Evolutionary conservation across 2,797 vertebrate genomes (phyloP).

Genomic region (Harpagifer antarcticus): DNA sequence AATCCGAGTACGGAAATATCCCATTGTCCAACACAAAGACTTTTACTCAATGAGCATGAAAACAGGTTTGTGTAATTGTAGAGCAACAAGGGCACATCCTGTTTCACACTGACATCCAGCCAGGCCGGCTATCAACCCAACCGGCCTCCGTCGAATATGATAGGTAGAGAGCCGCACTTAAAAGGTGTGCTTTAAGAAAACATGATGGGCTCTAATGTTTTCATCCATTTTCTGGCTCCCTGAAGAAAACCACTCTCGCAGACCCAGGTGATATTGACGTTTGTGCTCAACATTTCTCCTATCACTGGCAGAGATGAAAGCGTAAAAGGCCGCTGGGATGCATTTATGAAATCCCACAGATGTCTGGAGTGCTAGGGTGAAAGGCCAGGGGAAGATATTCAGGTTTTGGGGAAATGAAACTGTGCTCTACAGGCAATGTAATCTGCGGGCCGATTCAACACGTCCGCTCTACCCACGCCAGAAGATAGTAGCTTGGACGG

Average conservation of each 20-base stretch:
- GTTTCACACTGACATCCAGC: slow-evolving; percentile 32
- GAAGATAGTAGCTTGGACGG: slow-evolving; percentile 22
- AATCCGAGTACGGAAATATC: neutral
- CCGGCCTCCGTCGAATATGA: slow-evolving; percentile 35
- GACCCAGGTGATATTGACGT: slow-evolving; percentile 66
- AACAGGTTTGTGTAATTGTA: slow-evolving; percentile 28
- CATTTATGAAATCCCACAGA: slow-evolving; percentile 58
- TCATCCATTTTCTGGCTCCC: slow-evolving; percentile 61
- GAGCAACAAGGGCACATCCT: slow-evolving; percentile 28
- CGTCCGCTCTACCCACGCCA: slow-evolving; percentile 18
- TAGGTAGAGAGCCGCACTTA: slow-evolving; percentile 40
- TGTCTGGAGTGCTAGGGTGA: slow-evolving; percentile 57
- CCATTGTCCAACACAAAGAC: neutral
- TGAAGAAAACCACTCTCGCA: slow-evolving; percentile 63
- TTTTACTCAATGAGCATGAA: slow-evolving; percentile 10
- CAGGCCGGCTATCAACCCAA: slow-evolving; percentile 32
- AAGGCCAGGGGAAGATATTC: slow-evolving; percentile 57
- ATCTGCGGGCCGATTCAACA: slow-evolving; percentile 34
- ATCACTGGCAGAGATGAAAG: slow-evolving; percentile 61
- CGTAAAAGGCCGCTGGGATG: slow-evolving; percentile 44
- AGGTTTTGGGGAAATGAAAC: slow-evolving; percentile 32
- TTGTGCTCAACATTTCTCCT: slow-evolving; percentile 66
- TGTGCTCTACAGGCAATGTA: slow-evolving; percentile 26
- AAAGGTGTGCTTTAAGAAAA: slow-evolving; percentile 49
- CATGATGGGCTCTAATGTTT: slow-evolving; percentile 65